These are phyloP conservation scores for Aporophyla nigra DNA, from an alignment of 2,888 invertebrate genomes.

Conservation along the genomic window DNA sequence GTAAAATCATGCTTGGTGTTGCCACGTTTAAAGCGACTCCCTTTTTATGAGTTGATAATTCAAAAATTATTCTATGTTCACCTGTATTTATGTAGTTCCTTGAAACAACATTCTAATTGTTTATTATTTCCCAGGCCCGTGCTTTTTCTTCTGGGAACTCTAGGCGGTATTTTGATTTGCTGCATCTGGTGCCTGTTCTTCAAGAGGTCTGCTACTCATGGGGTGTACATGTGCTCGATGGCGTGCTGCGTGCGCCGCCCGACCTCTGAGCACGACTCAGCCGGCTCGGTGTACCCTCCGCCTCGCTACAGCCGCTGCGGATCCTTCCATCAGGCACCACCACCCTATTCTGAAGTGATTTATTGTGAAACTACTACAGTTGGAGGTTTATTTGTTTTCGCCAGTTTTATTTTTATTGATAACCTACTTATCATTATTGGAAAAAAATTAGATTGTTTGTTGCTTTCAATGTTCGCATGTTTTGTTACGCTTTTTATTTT, in stretches of 20 bases:
- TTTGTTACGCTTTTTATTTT: background rate
- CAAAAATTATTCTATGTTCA: background rate
- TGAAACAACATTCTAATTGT: background rate
- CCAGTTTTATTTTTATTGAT: constrained; percentile 63
- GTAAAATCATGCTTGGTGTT: constrained; percentile 7
- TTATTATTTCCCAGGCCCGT: constrained; percentile 89
- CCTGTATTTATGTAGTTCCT: background rate
- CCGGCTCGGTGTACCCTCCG: constrained; percentile 95
- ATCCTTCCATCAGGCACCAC: constrained; percentile 95
- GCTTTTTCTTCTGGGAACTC: constrained; percentile 93
- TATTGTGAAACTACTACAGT: constrained; percentile 69
- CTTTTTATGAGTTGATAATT: background rate
- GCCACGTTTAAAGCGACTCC: background rate
- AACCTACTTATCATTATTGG: constrained; percentile 1
- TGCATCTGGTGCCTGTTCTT: constrained; percentile 92
- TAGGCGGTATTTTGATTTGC: constrained; percentile 93
- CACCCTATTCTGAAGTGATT: constrained; percentile 95
- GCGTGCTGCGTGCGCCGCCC: constrained; percentile 86
- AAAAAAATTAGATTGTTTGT: constrained; percentile 9
- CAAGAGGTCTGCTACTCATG: constrained; percentile 76
- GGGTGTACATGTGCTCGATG: constrained; percentile 80
- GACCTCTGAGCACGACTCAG: constrained; percentile 94
- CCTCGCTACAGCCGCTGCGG: constrained; percentile 96
- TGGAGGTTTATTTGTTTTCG: constrained; percentile 69
- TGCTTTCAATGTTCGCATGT: constrained; percentile 42